Percentiles rank a stretch among this genome's conserved stretches.
Conservation (phyloP, 2,888 invertebrate genomes). For the Lathronympha strigana region DNA sequence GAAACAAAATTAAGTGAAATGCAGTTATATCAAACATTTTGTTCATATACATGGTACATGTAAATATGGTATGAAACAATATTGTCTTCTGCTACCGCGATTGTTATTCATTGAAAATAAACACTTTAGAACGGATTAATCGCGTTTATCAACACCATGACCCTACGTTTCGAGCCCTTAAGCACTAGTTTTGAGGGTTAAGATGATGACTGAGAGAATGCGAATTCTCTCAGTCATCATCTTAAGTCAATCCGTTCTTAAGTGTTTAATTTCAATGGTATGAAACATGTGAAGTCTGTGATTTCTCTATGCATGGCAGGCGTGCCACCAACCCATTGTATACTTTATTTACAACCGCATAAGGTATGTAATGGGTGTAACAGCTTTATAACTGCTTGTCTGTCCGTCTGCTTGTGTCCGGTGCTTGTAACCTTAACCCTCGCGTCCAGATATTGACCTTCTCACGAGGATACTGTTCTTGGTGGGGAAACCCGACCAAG, state of each 20-base stretch:
- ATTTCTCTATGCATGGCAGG: constrained; percentile 3
- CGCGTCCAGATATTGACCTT: constrained; percentile 93
- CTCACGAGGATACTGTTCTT: constrained; percentile 94
- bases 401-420: constrained; percentile 69
- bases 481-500: constrained; percentile 93
- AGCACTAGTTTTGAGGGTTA: too few relatives aligned
- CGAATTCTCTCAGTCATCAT: too few relatives aligned
- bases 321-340: background rate
- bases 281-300: background rate
- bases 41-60: background rate
- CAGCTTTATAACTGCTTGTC: constrained; percentile 52
- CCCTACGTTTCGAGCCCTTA: too few relatives aligned
- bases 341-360: background rate
- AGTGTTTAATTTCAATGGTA: too few relatives aligned
- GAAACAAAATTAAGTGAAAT: background rate
- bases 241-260: too few relatives aligned
- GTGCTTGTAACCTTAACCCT: constrained; percentile 83
- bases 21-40: background rate
- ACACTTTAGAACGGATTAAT: too few relatives aligned
- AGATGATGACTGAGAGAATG: too few relatives aligned
- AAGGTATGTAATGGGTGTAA: background rate
- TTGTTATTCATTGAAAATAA: too few relatives aligned
- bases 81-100: too few relatives aligned
- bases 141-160: too few relatives aligned
- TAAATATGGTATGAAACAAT: too few relatives aligned